phyloP scores from a whole-genome alignment of 2,797 vertebrate genomes.

The Acridotheres tristis region DNA sequence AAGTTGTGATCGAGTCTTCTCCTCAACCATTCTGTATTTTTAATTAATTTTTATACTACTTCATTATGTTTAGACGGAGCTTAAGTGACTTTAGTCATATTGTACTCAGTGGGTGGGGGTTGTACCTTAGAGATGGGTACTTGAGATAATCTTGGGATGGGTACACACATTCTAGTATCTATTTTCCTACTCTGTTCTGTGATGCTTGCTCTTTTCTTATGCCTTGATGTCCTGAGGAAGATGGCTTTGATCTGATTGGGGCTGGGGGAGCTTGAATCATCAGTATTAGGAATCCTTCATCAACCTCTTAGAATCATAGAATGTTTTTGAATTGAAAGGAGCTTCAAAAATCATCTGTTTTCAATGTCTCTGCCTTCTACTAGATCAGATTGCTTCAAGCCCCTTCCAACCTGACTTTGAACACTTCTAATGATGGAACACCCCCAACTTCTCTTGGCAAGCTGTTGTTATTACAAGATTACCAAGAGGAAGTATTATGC shows the following conservation, averaged over 20 bases:
- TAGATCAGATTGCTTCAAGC: neutral
- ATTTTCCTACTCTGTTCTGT: neutral
- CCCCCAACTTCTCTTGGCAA: neutral
- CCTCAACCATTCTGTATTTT: neutral
- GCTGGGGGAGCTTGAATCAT: neutral
- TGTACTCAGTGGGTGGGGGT: fast-evolving
- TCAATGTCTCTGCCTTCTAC: neutral
- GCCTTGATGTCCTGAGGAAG: neutral
- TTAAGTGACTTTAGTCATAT: neutral
- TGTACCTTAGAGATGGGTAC: neutral
- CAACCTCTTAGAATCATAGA: neutral
- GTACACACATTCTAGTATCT: neutral
- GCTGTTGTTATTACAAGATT: neutral
- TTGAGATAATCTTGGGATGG: neutral
- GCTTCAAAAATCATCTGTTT: neutral
- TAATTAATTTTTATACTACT: neutral
- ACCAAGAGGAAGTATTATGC: neutral
- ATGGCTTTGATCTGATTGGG: neutral
- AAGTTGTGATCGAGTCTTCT: neutral
- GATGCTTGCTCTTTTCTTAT: neutral
- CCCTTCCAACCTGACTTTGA: neutral
- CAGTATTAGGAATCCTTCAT: neutral
- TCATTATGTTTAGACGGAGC: neutral
- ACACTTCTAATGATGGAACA: neutral
- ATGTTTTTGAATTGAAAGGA: neutral